phyloP scores from a whole-genome alignment of 1,140 invertebrate species.

The Venturia canescens region DNA sequence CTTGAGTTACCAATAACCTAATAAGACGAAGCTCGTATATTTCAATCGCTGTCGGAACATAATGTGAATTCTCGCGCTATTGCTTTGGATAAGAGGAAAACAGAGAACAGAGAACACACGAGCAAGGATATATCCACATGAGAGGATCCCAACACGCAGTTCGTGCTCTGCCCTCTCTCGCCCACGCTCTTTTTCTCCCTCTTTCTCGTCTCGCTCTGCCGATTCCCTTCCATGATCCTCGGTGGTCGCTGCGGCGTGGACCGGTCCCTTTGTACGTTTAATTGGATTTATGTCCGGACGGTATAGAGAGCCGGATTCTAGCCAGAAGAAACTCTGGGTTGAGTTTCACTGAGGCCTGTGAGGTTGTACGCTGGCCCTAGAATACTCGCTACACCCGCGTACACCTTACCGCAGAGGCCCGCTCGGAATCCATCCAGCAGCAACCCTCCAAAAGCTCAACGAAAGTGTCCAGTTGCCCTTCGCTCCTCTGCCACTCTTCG shows the following conservation, averaged over 20 bases:
- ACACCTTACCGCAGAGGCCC: conserved; percentile 15
- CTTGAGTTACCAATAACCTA: background rate
- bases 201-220: conserved; percentile 51
- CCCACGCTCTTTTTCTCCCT: conserved; percentile 46
- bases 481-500: background rate
- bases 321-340: conserved; percentile 19
- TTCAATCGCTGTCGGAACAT: background rate
- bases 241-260: conserved; percentile 59
- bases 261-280: conserved; percentile 67
- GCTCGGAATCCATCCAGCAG: background rate
- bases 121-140: conserved; percentile 16
- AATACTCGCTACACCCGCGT: background rate
- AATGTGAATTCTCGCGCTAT: conserved; percentile 3
- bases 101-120: background rate
- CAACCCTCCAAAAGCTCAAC: background rate
- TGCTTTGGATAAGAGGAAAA: background rate
- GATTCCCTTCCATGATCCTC: conserved; percentile 56
- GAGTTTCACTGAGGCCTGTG: conserved; percentile 15
- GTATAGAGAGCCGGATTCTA: conserved; percentile 27
- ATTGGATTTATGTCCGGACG: conserved; percentile 66
- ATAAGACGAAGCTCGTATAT: background rate
- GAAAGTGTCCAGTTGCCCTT: background rate
- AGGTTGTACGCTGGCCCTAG: background rate
- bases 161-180: background rate
- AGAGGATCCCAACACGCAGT: conserved; percentile 48